These are phyloP conservation scores for Limonius californicus DNA, from an alignment of 1,140 invertebrate species.

Conservation along the genomic window DNA sequence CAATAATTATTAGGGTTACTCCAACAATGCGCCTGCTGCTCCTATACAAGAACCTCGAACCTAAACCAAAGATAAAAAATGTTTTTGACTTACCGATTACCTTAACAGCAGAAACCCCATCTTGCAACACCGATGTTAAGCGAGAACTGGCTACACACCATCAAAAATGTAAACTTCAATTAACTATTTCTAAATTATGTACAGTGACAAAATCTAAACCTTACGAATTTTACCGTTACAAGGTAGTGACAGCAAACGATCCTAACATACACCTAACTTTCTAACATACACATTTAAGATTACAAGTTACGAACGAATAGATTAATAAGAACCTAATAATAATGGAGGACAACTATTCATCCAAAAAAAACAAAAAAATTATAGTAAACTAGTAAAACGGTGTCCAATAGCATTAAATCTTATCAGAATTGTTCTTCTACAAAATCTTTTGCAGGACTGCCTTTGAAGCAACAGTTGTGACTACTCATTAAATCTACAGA, in stretches of 20 bases:
- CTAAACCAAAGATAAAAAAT: background rate
- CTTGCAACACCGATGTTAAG: background rate
- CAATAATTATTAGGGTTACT: background rate
- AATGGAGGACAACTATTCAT: no score
- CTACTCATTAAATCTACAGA: background rate
- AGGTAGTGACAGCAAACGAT: background rate
- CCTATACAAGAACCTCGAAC: background rate
- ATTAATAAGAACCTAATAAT: no score
- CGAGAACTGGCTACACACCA: background rate
- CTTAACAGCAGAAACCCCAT: background rate
- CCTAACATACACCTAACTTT: background rate
- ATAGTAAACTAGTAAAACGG: no score
- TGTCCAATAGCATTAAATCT: background rate
- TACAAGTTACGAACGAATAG: no score
- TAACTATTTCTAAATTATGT: background rate
- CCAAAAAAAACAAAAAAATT: no score
- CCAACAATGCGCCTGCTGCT: background rate
- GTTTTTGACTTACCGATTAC: background rate
- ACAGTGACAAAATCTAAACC: background rate
- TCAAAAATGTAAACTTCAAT: background rate
- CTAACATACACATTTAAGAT: no score
- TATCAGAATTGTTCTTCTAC: background rate
- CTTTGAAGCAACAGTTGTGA: background rate
- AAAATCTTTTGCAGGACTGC: background rate
- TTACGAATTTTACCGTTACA: background rate